Percentiles rank a stretch among this genome's conserved stretches.
Evolutionary conservation across 1,140 invertebrate genomes (phyloP).

Genomic region (Brachionus asplanchnoidis): DNA sequence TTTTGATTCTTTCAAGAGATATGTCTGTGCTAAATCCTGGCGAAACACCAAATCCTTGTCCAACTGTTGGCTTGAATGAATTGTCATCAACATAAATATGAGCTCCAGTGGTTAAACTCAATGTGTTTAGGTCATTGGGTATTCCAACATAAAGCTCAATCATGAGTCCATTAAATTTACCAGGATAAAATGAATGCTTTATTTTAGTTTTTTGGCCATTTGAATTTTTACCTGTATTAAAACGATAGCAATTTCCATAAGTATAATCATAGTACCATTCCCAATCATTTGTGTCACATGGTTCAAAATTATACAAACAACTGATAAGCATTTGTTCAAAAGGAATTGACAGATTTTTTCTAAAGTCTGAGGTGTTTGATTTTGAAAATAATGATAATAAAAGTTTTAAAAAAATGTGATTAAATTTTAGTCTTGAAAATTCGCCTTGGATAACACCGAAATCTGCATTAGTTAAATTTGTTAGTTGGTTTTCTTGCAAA

Average conservation of each 20-base stretch:
- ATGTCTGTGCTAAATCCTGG: neutral
- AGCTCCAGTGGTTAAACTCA: neutral
- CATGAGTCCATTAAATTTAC: neutral
- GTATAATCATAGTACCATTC: neutral
- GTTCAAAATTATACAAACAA: neutral
- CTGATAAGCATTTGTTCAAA: neutral
- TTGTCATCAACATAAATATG: slow-evolving; percentile 8
- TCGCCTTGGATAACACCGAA: neutral
- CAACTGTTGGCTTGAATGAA: neutral
- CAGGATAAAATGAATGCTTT: neutral
- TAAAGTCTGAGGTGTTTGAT: neutral
- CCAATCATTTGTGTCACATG: neutral
- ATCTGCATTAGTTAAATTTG: neutral
- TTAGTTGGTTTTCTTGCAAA: neutral
- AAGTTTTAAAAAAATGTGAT: neutral
- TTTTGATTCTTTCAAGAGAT: neutral
- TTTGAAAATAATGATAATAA: neutral
- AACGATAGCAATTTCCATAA: slow-evolving; percentile 32
- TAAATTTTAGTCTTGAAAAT: too few species aligned
- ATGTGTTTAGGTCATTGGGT: neutral
- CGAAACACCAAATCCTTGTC: neutral
- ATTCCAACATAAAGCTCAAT: slow-evolving; percentile 9
- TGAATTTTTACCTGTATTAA: neutral
- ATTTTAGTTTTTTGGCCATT: neutral
- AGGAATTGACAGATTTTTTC: neutral